Percentiles rank a stretch among this genome's conserved stretches.
Evolutionary conservation across 2,888 invertebrate species (phyloP).

Genomic region (Myopa testacea): DNA sequence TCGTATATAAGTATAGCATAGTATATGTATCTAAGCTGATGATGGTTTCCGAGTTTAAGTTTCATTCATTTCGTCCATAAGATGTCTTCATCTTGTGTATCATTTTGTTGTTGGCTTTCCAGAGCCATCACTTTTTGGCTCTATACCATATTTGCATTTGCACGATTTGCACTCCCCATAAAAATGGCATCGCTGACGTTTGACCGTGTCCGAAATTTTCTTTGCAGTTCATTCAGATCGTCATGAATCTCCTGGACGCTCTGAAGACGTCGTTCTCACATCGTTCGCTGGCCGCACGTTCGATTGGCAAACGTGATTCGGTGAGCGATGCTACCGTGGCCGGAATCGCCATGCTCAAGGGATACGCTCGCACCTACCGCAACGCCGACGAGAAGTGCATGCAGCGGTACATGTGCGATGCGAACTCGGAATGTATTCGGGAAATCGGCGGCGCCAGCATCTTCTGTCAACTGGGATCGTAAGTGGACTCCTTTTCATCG

Average conservation of each 20-base stretch:
- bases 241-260: conserved; percentile 90
- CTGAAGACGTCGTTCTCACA: conserved; percentile 93
- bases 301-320: conserved; percentile 88
- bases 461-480: conserved; percentile 95
- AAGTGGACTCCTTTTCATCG: conserved; percentile 68
- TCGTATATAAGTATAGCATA: conserved; percentile 20
- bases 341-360: conserved; percentile 89
- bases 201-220: conserved; percentile 36
- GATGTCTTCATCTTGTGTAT: neutral
- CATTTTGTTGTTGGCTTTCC: conserved; percentile 18
- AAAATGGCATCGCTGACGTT: conserved; percentile 10
- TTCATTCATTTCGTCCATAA: no score
- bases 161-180: conserved; percentile 9
- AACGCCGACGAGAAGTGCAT: conserved; percentile 85
- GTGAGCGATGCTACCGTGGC: conserved; percentile 91
- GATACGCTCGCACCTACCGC: conserved; percentile 84
- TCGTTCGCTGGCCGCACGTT: conserved; percentile 85
- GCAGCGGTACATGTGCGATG: conserved; percentile 90
- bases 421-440: conserved; percentile 86
- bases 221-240: conserved; percentile 88
- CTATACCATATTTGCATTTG: neutral
- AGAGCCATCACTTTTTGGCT: conserved; percentile 1
- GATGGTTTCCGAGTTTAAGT: neutral
- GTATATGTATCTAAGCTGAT: neutral
- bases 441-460: conserved; percentile 86